Evolutionary conservation across 2,888 invertebrate genomes (phyloP), one percentile per base, ranked within the genome.

Genomic region (Acleris holmiana): DNA sequence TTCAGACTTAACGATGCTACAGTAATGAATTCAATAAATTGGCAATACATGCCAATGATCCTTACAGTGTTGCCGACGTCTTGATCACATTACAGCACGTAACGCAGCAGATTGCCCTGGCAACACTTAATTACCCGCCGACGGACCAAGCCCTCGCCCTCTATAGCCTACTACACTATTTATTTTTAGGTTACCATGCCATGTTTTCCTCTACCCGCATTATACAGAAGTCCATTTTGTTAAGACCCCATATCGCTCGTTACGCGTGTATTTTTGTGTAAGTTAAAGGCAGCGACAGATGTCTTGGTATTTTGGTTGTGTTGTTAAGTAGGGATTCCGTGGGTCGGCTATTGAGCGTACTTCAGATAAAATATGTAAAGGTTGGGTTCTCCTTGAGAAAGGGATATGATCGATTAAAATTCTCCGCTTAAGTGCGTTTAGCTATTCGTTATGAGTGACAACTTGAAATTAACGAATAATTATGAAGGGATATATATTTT

Each of bases 281-380:
- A 74, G 67, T 72, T 70, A 74, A 75, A 73, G 78, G 76, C 80
- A 77, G 73, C 74, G 75, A 75, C 46, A 74, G 71, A 77, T 81
- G 73, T 80, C 86, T 79, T 74, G 75, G 72, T 83, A 79, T 67
- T 73, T 72, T 88, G 87, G 88, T 67, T 80, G 80, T 82, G 79
- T 81, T 78, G 81, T 84, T 78, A 80, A 83, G 83, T 83, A 76
- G 74, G 85, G 84, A 80, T 80, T 80, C 69, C 85, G 82, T 83
- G 86, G 85, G 88, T 87, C 84, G 87, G 84, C 89, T 88, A 90
- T 90, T 88, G 87, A 85, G 81, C 81, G 78, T 82, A 85, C 85
- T 87, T 79, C 81, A 89, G 89, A 90, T 91, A 89, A 91, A 90
- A 89, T 90, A 90, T 89, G 89, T 89, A 88, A 86, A 90, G 89